phyloP scores from a whole-genome alignment of 2,888 invertebrate genomes.

The Drosophila picticornis region DNA sequence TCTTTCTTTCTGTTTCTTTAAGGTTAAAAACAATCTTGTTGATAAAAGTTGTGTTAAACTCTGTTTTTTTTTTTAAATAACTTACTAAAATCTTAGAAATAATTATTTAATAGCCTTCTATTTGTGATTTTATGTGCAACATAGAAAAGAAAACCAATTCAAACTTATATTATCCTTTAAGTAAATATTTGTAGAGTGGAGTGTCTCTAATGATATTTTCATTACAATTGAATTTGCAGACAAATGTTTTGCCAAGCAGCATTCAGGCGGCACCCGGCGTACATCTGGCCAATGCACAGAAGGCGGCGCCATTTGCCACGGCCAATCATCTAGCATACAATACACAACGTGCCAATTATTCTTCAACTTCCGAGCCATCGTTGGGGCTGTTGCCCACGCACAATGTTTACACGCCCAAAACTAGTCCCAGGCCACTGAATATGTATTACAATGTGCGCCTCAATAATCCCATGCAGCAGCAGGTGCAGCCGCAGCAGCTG shows the following conservation, averaged over 20 bases:
- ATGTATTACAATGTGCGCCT: slow-evolving; percentile 71
- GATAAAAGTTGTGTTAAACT: too few relatives aligned
- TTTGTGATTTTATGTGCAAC: background rate
- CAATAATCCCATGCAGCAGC: slow-evolving; percentile 58
- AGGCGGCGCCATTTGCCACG: slow-evolving; percentile 26
- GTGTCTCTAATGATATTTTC: too few relatives aligned
- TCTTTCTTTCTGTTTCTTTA: background rate
- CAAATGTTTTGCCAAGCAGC: slow-evolving; percentile 51
- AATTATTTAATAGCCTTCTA: background rate
- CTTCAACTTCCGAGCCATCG: slow-evolving; percentile 48
- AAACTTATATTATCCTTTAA: background rate
- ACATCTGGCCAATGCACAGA: slow-evolving; percentile 41
- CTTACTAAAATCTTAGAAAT: too few relatives aligned
- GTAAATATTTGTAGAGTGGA: background rate
- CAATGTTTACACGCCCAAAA: slow-evolving; percentile 54
- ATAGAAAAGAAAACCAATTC: background rate
- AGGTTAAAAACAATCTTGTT: background rate
- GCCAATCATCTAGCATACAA: slow-evolving; percentile 39
- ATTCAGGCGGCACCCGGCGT: slow-evolving; percentile 30
- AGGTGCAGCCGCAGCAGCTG: slow-evolving; percentile 11
- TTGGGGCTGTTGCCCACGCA: slow-evolving; percentile 32
- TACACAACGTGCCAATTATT: slow-evolving; percentile 61
- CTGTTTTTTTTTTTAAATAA: too few relatives aligned
- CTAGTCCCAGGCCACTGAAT: slow-evolving; percentile 56
- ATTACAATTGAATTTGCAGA: slow-evolving; percentile 38